Percentiles rank a stretch among this genome's conserved stretches.
Evolutionary conservation across 2,888 invertebrate species (phyloP).

Genomic region (Drosophila rellima): DNA sequence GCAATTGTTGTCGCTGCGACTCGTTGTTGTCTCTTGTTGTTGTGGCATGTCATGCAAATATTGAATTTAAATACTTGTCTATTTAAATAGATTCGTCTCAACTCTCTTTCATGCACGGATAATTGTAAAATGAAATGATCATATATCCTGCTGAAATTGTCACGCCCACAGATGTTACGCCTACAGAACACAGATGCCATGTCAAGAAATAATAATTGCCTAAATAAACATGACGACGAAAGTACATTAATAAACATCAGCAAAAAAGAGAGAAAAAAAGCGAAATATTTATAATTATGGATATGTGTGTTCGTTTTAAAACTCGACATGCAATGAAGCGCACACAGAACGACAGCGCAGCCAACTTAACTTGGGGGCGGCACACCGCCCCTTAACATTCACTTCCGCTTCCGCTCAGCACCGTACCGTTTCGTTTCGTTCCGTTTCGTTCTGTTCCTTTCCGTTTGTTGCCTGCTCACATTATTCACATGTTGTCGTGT

Average conservation of each 20-base stretch:
- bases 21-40: conserved; percentile 23
- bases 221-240: conserved; percentile 68
- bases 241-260: conserved; percentile 72
- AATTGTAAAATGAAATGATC: conserved; percentile 64
- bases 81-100: conserved; percentile 25
- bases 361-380: conserved; percentile 32
- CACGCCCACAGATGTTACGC: conserved; percentile 40
- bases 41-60: conserved; percentile 46
- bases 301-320: conserved; percentile 31
- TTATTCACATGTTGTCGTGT: conserved; percentile 67
- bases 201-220: conserved; percentile 64
- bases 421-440: background rate
- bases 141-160: conserved; percentile 30
- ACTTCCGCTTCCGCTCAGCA: conserved; percentile 55
- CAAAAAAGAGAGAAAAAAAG: conserved; percentile 8
- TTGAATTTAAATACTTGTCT: conserved; percentile 46
- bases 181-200: conserved; percentile 44
- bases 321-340: conserved; percentile 69
- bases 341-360: conserved; percentile 35
- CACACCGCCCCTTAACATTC: conserved; percentile 41
- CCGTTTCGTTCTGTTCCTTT: background rate
- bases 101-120: conserved; percentile 33
- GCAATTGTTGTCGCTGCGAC: conserved; percentile 15
- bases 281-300: conserved; percentile 44
- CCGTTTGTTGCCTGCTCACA: conserved; percentile 45